Conservation (phyloP, 2,888 invertebrate genomes). For the Pseudococcus viburni region DNA sequence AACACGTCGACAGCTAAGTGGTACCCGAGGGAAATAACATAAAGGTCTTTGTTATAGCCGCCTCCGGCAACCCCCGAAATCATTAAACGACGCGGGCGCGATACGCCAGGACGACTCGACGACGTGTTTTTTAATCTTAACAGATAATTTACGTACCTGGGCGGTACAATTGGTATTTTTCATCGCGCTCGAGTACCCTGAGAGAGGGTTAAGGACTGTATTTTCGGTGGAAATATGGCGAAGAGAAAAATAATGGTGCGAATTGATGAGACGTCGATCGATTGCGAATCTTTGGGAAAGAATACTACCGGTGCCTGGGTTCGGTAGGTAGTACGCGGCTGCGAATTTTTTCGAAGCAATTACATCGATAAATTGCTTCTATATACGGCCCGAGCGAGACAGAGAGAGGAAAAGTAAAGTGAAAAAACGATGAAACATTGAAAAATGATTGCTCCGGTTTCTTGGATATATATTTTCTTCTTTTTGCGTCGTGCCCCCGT, state of each 20-base stretch:
- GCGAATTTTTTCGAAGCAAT: slow-evolving; percentile 45
- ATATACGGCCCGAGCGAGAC: background rate
- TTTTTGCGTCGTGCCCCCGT: background rate
- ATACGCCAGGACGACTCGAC: background rate
- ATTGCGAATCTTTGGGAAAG: background rate
- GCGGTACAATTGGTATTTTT: background rate
- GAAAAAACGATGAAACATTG: slow-evolving; percentile 54
- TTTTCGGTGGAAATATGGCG: background rate
- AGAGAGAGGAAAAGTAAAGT: background rate
- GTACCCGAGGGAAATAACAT: slow-evolving; percentile 55
- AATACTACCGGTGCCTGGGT: background rate
- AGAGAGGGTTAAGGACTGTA: background rate
- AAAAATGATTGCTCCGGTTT: slow-evolving; percentile 47
- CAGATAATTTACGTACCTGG: background rate
- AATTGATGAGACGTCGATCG: slow-evolving; percentile 14
- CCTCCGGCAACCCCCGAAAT: slow-evolving; percentile 29
- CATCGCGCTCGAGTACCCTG: background rate
- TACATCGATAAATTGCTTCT: slow-evolving; percentile 56
- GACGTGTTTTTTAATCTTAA: background rate
- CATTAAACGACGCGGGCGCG: background rate
- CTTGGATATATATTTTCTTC: slow-evolving; percentile 9
- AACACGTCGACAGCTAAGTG: slow-evolving; percentile 51
- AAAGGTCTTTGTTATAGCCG: slow-evolving; percentile 57
- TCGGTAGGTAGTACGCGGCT: background rate
- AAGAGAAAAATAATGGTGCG: background rate